Conservation (phyloP, 92 coral and sea anemone genomes). For the Zoanthus gigantus region DNA sequence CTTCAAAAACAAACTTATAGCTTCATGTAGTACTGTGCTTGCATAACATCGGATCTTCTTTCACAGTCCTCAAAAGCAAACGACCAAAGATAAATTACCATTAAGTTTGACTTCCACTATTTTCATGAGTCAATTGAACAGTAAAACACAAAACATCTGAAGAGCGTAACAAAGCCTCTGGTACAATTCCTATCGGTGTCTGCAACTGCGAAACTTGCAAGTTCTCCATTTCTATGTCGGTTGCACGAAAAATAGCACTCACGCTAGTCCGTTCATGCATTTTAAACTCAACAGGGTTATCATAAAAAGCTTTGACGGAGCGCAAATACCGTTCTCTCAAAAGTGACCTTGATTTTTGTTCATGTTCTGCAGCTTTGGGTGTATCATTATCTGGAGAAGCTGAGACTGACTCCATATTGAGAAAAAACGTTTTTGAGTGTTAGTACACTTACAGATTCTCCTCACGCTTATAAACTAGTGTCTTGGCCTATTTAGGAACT, state of each 20-base stretch:
- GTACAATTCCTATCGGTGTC: conserved; percentile 91
- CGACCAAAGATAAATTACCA: neutral
- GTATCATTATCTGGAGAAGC: neutral
- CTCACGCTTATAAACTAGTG: neutral
- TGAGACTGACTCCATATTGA: neutral
- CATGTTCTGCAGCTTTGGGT: conserved; percentile 30
- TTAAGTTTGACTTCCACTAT: neutral
- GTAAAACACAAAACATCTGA: conserved; percentile 87
- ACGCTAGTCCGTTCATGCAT: conserved; percentile 88
- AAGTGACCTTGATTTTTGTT: conserved; percentile 72
- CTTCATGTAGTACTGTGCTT: too few species aligned
- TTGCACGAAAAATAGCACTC: conserved; percentile 82
- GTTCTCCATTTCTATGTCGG: conserved; percentile 86
- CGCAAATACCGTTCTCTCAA: conserved; percentile 86
- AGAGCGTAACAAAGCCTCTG: conserved; percentile 84
- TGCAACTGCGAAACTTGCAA: conserved; percentile 87
- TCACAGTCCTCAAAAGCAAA: neutral
- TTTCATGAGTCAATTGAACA: conserved; percentile 55
- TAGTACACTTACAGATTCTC: neutral
- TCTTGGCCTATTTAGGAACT: too few species aligned
- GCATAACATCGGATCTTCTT: too few species aligned
- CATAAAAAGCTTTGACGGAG: conserved; percentile 71
- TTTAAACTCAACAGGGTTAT: conserved; percentile 76
- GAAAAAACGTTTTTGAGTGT: neutral
- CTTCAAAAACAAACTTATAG: too few species aligned